These are phyloP conservation scores for Lepus townsendii DNA, from an alignment of 2,797 vertebrate species.

Conservation along the genomic window DNA sequence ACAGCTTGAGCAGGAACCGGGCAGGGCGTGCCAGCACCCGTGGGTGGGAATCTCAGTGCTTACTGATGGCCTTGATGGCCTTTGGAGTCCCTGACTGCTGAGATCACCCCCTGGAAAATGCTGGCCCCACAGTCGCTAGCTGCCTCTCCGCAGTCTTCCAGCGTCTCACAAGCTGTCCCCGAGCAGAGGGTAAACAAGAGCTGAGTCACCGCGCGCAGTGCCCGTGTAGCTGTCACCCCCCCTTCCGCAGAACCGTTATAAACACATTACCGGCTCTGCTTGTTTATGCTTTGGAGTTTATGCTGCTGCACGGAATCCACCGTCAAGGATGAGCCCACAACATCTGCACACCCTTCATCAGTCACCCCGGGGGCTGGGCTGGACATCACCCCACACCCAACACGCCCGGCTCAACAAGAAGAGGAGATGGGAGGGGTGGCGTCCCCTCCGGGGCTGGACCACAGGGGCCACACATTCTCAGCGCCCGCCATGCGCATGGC, in stretches of 20 bases:
- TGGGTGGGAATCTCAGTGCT: background rate
- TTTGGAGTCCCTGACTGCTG: background rate
- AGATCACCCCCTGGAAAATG: fast-evolving
- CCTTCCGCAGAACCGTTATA: constrained; percentile 1
- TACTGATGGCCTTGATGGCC: background rate
- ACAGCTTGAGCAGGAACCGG: background rate
- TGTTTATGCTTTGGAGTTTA: constrained; percentile 68
- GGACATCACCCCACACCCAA: background rate
- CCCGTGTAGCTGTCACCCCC: background rate
- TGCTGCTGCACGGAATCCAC: background rate
- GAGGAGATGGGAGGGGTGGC: background rate
- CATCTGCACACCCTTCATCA: constrained; percentile 19
- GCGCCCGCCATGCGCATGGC: fast-evolving
- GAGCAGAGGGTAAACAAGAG: background rate
- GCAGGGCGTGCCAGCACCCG: background rate
- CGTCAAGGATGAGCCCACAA: background rate
- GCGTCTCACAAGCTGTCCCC: background rate
- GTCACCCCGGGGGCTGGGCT: background rate
- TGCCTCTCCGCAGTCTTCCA: background rate
- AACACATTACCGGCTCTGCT: constrained; percentile 54
- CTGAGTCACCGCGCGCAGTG: constrained; percentile 62
- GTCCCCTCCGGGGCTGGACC: too few relatives aligned
- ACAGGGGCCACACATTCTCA: fast-evolving
- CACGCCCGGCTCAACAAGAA: background rate
- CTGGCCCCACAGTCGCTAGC: too few relatives aligned